Conservation (phyloP, 2,888 invertebrate genomes). For the Lasioglossum morio region DNA sequence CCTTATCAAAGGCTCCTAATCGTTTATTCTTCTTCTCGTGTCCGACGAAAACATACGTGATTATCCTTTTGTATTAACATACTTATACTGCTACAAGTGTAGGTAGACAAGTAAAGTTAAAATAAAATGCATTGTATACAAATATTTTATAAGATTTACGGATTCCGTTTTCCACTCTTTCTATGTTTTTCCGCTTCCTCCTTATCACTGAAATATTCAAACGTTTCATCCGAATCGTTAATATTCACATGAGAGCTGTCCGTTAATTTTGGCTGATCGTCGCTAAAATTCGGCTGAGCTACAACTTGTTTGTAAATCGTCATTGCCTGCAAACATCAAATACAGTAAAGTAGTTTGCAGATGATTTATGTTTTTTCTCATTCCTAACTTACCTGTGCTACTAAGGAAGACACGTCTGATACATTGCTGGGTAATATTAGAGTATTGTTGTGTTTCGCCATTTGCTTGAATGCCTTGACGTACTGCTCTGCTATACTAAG, state of each 20-base stretch:
- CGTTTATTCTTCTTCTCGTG: neutral
- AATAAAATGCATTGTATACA: slow-evolving; percentile 26
- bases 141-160: slow-evolving; percentile 62
- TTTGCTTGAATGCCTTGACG: slow-evolving; percentile 95
- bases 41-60: neutral
- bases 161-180: slow-evolving; percentile 39
- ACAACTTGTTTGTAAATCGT: slow-evolving; percentile 84
- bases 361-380: neutral
- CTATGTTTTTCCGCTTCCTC: slow-evolving; percentile 80
- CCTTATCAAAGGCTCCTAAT: neutral
- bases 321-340: slow-evolving; percentile 80
- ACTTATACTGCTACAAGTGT: neutral
- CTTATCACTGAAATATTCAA: slow-evolving; percentile 84
- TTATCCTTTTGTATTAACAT: neutral
- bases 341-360: neutral
- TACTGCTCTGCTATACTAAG: slow-evolving; percentile 98
- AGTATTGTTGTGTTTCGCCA: slow-evolving; percentile 97
- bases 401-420: slow-evolving; percentile 91
- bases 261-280: neutral
- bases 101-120: slow-evolving; percentile 35
- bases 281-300: slow-evolving; percentile 51
- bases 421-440: slow-evolving; percentile 96
- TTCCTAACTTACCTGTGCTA: slow-evolving; percentile 89
- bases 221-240: slow-evolving; percentile 74
- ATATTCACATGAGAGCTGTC: slow-evolving; percentile 52